These are phyloP conservation scores for Aphelocoma coerulescens DNA, from an alignment of 2,113 vertebrate genomes.

Conservation along the genomic window DNA sequence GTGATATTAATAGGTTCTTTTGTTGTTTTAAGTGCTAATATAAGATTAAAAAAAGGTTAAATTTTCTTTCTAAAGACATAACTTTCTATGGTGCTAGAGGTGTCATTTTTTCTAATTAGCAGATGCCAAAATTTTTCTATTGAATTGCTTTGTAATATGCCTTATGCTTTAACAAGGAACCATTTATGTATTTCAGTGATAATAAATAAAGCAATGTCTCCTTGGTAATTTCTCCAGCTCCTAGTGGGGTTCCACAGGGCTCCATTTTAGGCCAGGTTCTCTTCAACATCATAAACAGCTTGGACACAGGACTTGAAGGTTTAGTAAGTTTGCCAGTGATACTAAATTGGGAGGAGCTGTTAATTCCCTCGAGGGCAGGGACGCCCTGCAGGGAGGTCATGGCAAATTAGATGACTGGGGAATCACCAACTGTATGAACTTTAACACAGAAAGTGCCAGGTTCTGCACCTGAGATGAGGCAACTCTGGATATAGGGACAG, in stretches of 20 bases:
- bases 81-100: neutral
- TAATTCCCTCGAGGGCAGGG: fast-evolving
- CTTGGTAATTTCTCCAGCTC: neutral
- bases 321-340: neutral
- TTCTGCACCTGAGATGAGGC: neutral
- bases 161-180: neutral
- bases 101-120: neutral
- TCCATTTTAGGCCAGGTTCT: neutral
- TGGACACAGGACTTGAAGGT: neutral
- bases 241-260: neutral
- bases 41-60: neutral
- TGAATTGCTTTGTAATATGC: neutral
- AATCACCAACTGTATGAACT: neutral
- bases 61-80: neutral
- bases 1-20: neutral
- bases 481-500: neutral
- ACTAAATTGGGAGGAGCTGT: neutral
- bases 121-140: neutral
- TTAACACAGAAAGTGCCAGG: neutral
- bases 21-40: neutral
- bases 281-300: neutral
- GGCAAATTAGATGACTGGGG: neutral
- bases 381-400: neutral
- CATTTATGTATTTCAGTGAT: neutral
- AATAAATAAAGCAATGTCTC: neutral